These are phyloP conservation scores for Eretmochelys imbricata DNA, from an alignment of 2,113 vertebrate genomes.

Conservation along the genomic window DNA sequence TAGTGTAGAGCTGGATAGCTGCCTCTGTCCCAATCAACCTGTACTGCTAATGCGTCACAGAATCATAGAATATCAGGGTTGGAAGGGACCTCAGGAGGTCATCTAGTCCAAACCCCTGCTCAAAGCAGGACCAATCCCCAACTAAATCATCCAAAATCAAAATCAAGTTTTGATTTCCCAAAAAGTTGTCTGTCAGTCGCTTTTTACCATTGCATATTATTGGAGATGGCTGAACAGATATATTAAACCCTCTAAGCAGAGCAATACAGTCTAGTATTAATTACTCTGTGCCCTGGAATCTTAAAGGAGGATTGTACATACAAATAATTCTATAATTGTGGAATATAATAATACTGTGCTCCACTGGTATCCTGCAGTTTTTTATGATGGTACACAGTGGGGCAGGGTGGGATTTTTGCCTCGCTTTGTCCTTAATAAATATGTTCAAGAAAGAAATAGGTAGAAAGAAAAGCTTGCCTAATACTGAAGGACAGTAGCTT, in stretches of 20 bases:
- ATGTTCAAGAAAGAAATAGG: constrained; percentile 54
- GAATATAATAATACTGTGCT: background rate
- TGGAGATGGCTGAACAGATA: background rate
- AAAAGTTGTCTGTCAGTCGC: background rate
- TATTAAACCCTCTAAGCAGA: background rate
- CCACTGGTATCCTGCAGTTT: background rate
- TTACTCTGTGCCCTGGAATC: background rate
- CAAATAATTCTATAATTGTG: background rate
- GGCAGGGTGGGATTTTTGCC: background rate
- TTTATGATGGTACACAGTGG: background rate
- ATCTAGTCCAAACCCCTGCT: no score
- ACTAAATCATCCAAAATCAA: no score
- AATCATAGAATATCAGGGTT: no score
- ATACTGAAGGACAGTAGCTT: constrained; percentile 71
- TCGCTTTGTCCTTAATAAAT: constrained; percentile 57
- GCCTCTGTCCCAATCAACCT: background rate
- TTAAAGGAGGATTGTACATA: constrained; percentile 19
- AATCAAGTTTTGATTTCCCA: background rate
- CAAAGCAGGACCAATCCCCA: no score
- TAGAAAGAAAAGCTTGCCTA: constrained; percentile 73
- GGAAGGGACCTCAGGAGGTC: no score
- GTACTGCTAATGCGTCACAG: background rate
- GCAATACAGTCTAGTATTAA: background rate
- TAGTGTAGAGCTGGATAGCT: background rate
- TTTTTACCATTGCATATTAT: background rate